Evolutionary conservation across 1,140 invertebrate species (phyloP).

Genomic region (Lanistes nyassanus): DNA sequence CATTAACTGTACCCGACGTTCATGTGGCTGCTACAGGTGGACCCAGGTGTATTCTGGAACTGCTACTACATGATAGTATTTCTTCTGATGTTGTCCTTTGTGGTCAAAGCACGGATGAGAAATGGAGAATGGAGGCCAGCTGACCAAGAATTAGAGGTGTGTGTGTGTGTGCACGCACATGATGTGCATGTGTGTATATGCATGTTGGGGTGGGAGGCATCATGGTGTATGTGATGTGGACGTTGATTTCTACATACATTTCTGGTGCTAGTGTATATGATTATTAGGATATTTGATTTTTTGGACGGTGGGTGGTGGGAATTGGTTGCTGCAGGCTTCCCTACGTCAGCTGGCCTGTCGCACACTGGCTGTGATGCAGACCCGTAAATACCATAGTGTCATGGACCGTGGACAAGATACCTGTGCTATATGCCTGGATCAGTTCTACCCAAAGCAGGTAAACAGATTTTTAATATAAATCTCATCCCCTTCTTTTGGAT

Average conservation of each 20-base stretch:
- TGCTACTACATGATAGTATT: slow-evolving; percentile 56
- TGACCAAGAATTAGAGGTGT: slow-evolving; percentile 43
- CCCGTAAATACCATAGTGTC: slow-evolving; percentile 43
- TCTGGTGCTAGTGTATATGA: too few species aligned
- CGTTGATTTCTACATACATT: too few species aligned
- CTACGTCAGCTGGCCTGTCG: slow-evolving; percentile 50
- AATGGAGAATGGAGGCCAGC: slow-evolving; percentile 39
- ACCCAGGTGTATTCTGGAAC: slow-evolving; percentile 59
- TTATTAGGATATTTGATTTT: too few species aligned
- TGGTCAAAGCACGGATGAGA: slow-evolving; percentile 44
- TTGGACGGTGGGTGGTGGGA: too few species aligned
- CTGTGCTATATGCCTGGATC: slow-evolving; percentile 62
- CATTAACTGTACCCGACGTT: too few species aligned
- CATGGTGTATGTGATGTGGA: too few species aligned
- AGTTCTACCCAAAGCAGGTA: slow-evolving; percentile 60
- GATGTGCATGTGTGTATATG: too few species aligned
- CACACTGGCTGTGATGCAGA: slow-evolving; percentile 58
- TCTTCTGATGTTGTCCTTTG: slow-evolving; percentile 50
- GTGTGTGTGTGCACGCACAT: too few species aligned
- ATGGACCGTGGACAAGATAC: slow-evolving; percentile 41
- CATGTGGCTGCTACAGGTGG: slow-evolving; percentile 48
- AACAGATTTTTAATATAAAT: background rate
- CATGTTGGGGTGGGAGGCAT: too few species aligned
- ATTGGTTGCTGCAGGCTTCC: slow-evolving; percentile 38
- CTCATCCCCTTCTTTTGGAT: too few species aligned